Base-by-base conservation (phyloP, 1,140 invertebrate species). In the Ladona fulva region DNA sequence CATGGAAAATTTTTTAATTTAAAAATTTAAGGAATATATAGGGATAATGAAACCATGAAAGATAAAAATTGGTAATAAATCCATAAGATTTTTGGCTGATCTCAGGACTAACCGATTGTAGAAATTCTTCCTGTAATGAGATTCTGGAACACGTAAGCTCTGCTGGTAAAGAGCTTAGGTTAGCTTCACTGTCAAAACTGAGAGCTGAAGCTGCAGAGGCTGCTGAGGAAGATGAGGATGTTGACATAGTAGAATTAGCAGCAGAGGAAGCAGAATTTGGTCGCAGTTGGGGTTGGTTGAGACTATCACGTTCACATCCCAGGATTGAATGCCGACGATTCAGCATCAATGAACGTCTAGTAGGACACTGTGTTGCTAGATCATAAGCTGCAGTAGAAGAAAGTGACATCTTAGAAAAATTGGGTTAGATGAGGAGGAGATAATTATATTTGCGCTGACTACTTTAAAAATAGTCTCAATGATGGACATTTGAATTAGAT, bases 331-430 rank as follows among this genome's bases (percentile, higher is more conserved):
- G 92, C 44, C 92, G 89, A n/a, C 92, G 87, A 25, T 79, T 79
- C 1, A 75, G 74, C 82, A 89, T 87, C 6, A 89, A 90, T 24
- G 89, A 89, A 59, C 91, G 87, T 77, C 90, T 86, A 59, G 90
- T 90, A 77, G 91, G 91, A 83, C 92, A 92, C 81, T 93, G 92
- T 19, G 92, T 93, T 76, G 93, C 93, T 83, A 95, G 84, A 85
- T 94, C 93, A 82, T 94, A 94, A 76, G 92, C 92, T 92, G 84
- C 16, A 37, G 82, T 19, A 75, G 24, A 75, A 25, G 24, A 37
- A 37, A 37, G 1, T 5, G 1, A 37, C 29, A 37, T 8, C 8
- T 37, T 37, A 37, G 29, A 37, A 37, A 37, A 37, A 8, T 1
- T 5, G 3, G 8, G 1, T 37, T 37, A 37, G 8, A 37, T 37